Conservation (phyloP, 2,113 vertebrate species). For the Pipra filicauda region DNA sequence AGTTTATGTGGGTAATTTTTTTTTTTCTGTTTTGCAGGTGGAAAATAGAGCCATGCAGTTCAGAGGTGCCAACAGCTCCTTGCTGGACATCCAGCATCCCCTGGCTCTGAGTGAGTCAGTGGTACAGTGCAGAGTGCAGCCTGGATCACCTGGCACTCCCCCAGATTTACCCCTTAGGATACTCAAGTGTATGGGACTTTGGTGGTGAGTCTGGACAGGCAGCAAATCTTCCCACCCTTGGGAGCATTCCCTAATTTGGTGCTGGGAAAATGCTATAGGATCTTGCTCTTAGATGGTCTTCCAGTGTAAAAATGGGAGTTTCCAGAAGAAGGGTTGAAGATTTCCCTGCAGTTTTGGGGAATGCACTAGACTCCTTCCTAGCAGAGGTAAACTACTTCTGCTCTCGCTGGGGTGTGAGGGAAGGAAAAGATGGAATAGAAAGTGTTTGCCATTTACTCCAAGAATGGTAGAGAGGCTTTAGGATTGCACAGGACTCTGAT, state of each 20-base stretch:
- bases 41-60: neutral
- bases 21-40: neutral
- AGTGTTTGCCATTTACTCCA: neutral
- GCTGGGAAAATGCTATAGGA: neutral
- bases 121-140: neutral
- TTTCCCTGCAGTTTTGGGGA: neutral
- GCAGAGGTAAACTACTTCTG: neutral
- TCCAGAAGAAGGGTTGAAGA: neutral
- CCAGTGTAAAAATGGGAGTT: neutral
- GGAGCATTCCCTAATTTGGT: neutral
- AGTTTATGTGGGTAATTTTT: neutral
- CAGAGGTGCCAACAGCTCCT: neutral
- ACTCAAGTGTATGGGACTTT: neutral
- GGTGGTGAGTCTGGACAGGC: neutral
- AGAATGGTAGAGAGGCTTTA: neutral
- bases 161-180: neutral
- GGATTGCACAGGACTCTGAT: neutral
- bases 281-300: neutral
- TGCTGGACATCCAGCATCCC: neutral
- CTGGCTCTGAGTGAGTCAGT: neutral
- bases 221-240: neutral
- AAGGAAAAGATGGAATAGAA: neutral
- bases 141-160: neutral
- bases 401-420: neutral
- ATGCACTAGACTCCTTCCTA: neutral